Evolutionary conservation across 2,113 vertebrate genomes (phyloP).

Genomic region (Pseudorhombus dupliciocellatus): DNA sequence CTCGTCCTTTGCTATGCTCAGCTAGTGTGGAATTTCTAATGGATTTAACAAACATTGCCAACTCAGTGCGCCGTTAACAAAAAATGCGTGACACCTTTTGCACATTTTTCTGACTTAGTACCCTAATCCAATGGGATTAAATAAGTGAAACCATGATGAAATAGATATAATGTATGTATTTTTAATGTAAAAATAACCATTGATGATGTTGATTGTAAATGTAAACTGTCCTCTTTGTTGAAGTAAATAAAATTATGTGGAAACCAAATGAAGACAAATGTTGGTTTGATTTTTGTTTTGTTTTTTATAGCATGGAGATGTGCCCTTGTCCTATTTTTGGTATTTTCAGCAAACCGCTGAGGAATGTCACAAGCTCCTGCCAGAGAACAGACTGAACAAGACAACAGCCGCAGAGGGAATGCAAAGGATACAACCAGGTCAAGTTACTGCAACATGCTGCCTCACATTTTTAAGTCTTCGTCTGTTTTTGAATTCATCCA

Average conservation of each 20-base stretch:
- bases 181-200: too few relatives aligned
- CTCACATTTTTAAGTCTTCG: background rate
- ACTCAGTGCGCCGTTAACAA: too few relatives aligned
- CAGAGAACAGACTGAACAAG: slow-evolving; percentile 33
- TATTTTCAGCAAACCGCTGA: slow-evolving; percentile 52
- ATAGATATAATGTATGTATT: too few relatives aligned
- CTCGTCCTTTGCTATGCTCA: slow-evolving; percentile 3
- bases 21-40: background rate
- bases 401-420: slow-evolving; percentile 12
- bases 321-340: slow-evolving; percentile 27
- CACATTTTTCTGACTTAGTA: too few relatives aligned
- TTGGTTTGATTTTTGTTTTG: background rate
- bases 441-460: background rate
- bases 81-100: background rate
- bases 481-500: too few relatives aligned
- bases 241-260: too few relatives aligned
- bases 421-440: background rate
- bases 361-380: slow-evolving; percentile 65
- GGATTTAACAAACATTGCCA: background rate
- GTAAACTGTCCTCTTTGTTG: too few relatives aligned
- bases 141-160: too few relatives aligned
- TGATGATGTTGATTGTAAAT: too few relatives aligned
- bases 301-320: background rate
- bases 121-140: too few relatives aligned
- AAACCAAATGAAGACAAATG: too few relatives aligned